Evolutionary conservation across 2,113 vertebrate genomes (phyloP).

Genomic region (Microtus ochrogaster): DNA sequence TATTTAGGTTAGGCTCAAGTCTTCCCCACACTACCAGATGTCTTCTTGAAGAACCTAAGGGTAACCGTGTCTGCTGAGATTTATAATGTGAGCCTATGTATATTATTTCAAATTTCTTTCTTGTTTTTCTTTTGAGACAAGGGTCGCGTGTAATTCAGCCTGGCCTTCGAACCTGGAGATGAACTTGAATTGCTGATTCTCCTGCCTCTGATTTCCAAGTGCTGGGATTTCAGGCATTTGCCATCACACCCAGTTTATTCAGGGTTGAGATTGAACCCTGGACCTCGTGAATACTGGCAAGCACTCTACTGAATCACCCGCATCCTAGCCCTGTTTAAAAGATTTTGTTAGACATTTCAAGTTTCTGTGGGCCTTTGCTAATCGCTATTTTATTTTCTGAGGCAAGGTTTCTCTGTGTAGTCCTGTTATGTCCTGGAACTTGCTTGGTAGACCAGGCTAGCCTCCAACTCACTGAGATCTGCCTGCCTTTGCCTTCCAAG

Average conservation of each 20-base stretch:
- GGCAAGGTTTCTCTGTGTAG: no score
- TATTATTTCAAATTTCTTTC: neutral
- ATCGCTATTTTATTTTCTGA: no score
- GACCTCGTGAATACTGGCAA: neutral
- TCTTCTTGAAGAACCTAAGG: neutral
- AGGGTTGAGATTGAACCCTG: neutral
- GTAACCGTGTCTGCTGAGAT: neutral
- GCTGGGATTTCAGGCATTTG: neutral
- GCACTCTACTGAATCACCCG: neutral
- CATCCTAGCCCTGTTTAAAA: neutral
- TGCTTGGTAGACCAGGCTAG: no score
- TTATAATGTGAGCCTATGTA: neutral
- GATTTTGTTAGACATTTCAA: neutral
- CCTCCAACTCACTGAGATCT: no score
- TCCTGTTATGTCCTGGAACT: no score
- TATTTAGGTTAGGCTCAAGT: conserved; percentile 1
- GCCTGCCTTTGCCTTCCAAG: no score
- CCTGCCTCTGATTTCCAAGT: no score
- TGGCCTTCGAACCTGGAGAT: neutral
- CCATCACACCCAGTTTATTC: no score
- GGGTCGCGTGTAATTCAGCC: neutral
- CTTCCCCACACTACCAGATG: neutral
- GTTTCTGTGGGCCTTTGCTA: neutral
- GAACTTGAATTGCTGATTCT: neutral
- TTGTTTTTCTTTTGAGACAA: neutral